Evolutionary conservation across 2,797 vertebrate species (phyloP), one percentile per base, ranked within the genome.

Genomic region (Vultur gryphus): DNA sequence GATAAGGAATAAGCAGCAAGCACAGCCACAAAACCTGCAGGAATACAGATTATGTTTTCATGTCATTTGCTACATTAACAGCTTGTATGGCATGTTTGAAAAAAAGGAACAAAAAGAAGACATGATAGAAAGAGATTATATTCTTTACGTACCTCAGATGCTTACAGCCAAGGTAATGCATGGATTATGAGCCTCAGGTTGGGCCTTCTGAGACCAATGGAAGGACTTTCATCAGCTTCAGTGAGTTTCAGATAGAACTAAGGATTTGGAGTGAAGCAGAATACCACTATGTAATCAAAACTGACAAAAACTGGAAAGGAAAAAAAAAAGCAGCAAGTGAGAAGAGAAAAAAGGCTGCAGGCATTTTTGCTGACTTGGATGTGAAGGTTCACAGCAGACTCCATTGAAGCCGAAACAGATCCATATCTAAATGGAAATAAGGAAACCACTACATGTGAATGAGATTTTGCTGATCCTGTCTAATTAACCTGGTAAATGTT

Each of bases 391-490:
- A 95, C 69, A 86, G 91, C 71, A 86, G 62, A 81, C 31, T 84
- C 61, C 19, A 29, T 0, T 66, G 70, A 91, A 94, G 69, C 79
- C 0, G 0, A 90, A 93, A 72, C 16, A 94, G 91, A 97, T 96
- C 35, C 51, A 4, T 95, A 94, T 96, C 93, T 95, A 58, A 91
- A 94, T 93, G 58, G 77, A 93, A 97, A 95, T 88, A 89, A 76
- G 87, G 69, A 94, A 97, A 87, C 89, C 66, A 66, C 90, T 86
- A 51, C 71, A 62, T 70, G 62, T 95, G 87, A 95, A 91, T 95
- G 76, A 88, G 91, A 90, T 93, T 95, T 96, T 96, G 92, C 95
- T 96, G 96, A 95, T 96, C 65, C 43, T 71, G 54, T 89, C 79
- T 95, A 94, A 96, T 95, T 94, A 96, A 95, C 83, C 80, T 51